Evolutionary conservation across 2,888 invertebrate genomes (phyloP).

Genomic region (Chrysodeixis includens): DNA sequence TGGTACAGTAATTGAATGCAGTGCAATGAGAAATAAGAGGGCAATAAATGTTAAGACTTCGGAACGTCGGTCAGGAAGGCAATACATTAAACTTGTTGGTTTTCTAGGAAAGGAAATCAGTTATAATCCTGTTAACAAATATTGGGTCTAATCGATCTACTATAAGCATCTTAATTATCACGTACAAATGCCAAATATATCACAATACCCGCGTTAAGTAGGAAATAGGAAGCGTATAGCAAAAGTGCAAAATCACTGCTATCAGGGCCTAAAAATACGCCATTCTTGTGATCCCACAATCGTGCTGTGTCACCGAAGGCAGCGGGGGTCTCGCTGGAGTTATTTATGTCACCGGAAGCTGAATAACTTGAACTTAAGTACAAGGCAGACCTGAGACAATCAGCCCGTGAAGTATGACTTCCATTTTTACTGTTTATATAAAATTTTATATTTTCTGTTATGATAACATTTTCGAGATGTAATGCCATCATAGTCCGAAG

Average conservation of each 20-base stretch:
- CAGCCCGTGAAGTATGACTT: constrained; percentile 20
- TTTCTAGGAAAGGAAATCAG: too few relatives aligned
- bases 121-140: too few relatives aligned
- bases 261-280: constrained; percentile 19
- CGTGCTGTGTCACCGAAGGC: constrained; percentile 12
- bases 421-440: constrained; percentile 6
- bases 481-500: too few relatives aligned
- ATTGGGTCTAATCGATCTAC: too few relatives aligned
- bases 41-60: too few relatives aligned
- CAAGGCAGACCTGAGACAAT: constrained; percentile 19
- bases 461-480: too few relatives aligned
- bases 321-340: constrained; percentile 7
- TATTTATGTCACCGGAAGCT: constrained; percentile 34
- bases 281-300: background rate
- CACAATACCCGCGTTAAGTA: background rate
- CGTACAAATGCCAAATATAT: too few relatives aligned
- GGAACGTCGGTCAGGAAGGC: too few relatives aligned
- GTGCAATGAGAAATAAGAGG: background rate
- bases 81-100: too few relatives aligned
- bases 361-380: constrained; percentile 31
- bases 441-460: background rate
- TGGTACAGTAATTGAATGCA: background rate
- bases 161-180: too few relatives aligned
- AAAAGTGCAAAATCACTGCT: constrained; percentile 24
- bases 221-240: constrained; percentile 21